phyloP scores from a whole-genome alignment of 2,113 vertebrate genomes.

The Microtus pennsylvanicus region DNA sequence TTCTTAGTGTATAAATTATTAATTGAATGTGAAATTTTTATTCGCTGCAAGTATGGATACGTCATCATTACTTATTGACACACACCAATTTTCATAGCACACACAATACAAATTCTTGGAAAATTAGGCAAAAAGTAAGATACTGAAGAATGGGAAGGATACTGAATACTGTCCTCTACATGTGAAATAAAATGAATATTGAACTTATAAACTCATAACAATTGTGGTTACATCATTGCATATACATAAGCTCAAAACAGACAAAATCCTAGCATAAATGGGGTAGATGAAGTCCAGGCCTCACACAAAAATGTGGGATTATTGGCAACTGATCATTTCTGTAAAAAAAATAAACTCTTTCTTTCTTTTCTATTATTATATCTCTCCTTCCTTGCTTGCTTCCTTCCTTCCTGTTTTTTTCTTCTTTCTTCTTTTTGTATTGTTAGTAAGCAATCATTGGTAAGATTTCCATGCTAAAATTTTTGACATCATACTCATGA shows the following conservation, averaged over 20 bases:
- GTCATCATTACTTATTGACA: background rate
- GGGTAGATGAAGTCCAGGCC: background rate
- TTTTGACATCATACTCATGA: background rate
- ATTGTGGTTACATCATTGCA: background rate
- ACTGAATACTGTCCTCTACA: background rate
- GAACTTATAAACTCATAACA: background rate
- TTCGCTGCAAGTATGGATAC: background rate
- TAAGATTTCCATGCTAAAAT: background rate
- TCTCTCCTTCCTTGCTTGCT: background rate
- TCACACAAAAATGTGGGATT: background rate
- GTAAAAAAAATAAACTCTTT: background rate
- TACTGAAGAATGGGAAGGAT: no score
- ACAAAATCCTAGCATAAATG: background rate
- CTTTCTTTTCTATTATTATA: background rate
- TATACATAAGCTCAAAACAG: background rate
- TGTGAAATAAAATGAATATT: background rate
- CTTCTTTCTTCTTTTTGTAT: background rate
- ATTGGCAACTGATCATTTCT: background rate
- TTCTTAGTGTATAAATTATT: slow-evolving; percentile 3
- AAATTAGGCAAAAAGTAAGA: background rate
- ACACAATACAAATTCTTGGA: background rate
- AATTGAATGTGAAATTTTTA: background rate
- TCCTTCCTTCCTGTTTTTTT: background rate
- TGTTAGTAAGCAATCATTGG: background rate
- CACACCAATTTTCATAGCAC: background rate